These are phyloP conservation scores for Cyanistes caeruleus DNA, from an alignment of 2,113 vertebrate species.

Conservation along the genomic window DNA sequence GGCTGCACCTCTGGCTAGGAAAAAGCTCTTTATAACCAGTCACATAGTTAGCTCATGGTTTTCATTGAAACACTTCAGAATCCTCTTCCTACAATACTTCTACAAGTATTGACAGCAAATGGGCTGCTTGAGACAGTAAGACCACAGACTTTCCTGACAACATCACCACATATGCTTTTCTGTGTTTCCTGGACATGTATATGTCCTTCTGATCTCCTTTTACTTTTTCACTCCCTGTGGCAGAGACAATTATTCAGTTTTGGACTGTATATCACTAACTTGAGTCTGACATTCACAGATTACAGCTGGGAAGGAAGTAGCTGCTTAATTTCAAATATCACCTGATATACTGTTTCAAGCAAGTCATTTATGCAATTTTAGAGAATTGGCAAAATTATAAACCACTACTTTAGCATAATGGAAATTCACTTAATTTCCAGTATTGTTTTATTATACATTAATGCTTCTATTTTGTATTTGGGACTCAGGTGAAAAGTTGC, in stretches of 20 bases:
- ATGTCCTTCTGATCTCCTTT: background rate
- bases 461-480: background rate
- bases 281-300: background rate
- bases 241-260: background rate
- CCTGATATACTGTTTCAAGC: background rate
- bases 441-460: background rate
- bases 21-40: background rate
- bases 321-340: background rate
- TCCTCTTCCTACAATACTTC: background rate
- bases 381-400: background rate
- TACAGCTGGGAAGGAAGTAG: background rate
- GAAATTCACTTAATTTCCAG: background rate
- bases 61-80: background rate
- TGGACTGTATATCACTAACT: background rate
- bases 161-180: background rate
- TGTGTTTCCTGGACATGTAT: background rate
- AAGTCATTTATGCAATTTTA: background rate
- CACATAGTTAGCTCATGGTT: background rate
- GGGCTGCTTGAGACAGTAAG: background rate
- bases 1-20: background rate
- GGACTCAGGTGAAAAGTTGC: background rate
- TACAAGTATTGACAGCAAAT: background rate
- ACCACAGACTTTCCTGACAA: background rate
- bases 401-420: background rate
- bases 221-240: background rate